Percentiles rank a stretch among this genome's conserved stretches.
Evolutionary conservation across 2,888 invertebrate species (phyloP).

Genomic region (Allolobophora icterica): DNA sequence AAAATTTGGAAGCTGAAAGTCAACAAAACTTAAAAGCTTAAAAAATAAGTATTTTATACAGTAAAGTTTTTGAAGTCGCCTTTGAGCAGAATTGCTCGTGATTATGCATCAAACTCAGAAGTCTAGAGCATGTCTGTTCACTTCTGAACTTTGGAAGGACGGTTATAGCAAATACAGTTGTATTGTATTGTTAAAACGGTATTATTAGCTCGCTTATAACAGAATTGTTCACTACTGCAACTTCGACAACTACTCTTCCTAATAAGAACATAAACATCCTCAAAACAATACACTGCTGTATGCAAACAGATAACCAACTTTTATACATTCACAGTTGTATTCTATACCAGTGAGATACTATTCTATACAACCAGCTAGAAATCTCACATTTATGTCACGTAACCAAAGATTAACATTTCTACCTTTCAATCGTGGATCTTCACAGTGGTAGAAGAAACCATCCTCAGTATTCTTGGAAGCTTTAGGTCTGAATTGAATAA

Average conservation of each 20-base stretch:
- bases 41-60: not conserved
- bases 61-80: not conserved
- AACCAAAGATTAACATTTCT: not conserved
- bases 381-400: not conserved
- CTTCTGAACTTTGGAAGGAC: too few relatives aligned
- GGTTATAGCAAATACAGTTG: too few relatives aligned
- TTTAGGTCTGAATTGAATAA: not conserved
- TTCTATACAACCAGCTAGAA: not conserved
- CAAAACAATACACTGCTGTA: not conserved
- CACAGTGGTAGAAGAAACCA: slow-evolving; percentile 14
- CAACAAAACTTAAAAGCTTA: not conserved
- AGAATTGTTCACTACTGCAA: too few relatives aligned
- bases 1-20: slow-evolving; percentile 4
- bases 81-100: not conserved
- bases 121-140: not conserved
- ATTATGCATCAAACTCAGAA: not conserved
- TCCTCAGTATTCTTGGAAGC: not conserved
- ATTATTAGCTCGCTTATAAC: too few relatives aligned
- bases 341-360: not conserved
- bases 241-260: not conserved
- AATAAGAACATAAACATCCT: not conserved
- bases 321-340: not conserved
- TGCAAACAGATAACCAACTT: not conserved
- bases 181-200: too few relatives aligned
- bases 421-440: slow-evolving; percentile 21